These are phyloP conservation scores for Apamea epomidion DNA, from an alignment of 2,888 invertebrate genomes.

Conservation along the genomic window DNA sequence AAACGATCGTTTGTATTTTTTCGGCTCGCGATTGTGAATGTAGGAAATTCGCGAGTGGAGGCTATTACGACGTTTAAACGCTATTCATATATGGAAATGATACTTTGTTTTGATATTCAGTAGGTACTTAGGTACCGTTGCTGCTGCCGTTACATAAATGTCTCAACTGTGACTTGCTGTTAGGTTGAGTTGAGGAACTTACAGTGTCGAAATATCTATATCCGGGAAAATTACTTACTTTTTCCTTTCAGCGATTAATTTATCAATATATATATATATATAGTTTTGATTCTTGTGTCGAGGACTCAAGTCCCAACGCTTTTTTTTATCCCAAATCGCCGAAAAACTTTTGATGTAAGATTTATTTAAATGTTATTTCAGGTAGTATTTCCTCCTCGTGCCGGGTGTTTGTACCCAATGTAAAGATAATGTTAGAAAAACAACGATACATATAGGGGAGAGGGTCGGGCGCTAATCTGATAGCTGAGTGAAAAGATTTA, in stretches of 20 bases:
- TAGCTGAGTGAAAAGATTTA: constrained; percentile 87
- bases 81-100: constrained; percentile 53
- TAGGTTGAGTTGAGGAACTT: not conserved
- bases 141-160: constrained; percentile 16
- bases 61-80: constrained; percentile 52
- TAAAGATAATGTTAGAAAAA: constrained; percentile 86
- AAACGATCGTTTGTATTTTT: constrained; percentile 82
- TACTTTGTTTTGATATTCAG: constrained; percentile 48
- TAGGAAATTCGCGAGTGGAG: constrained; percentile 60
- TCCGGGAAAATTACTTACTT: not conserved
- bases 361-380: constrained; percentile 78
- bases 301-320: not conserved
- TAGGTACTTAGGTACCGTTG: constrained; percentile 25
- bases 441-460: constrained; percentile 81
- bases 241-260: not conserved
- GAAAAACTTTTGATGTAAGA: constrained; percentile 26
- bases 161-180: constrained; percentile 5
- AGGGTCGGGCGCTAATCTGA: constrained; percentile 84
- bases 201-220: not conserved
- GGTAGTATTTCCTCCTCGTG: constrained; percentile 70
- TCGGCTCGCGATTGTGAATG: constrained; percentile 68
- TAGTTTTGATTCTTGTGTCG: not conserved
- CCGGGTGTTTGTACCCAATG: constrained; percentile 78
- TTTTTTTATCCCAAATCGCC: not conserved
- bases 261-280: not conserved